Base-by-base conservation (phyloP, 2,797 vertebrate genomes). In the Takifugu rubripes region DNA sequence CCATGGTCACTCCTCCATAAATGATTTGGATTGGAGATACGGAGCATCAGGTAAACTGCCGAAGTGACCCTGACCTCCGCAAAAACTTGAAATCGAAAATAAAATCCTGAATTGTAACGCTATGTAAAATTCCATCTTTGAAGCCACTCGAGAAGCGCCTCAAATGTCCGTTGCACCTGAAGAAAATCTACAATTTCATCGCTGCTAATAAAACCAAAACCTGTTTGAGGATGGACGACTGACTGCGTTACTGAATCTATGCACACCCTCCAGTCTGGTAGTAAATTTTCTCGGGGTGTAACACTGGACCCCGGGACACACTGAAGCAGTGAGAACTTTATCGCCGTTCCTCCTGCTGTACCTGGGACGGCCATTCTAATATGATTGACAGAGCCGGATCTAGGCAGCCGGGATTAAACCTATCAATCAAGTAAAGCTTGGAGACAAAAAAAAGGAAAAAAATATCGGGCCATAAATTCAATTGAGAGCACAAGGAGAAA, bases 351-450 rank as follows among this genome's bases (percentile, higher is more conserved):
- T 70, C 75, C 70, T 47, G 62, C 68, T 49, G 66, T 72, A 84
- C 82, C 80, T 75, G 70, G 64, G 77, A 60, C 51, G 59, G 76
- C 76, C 82, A 64, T 82, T 85, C 66, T 65, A 29, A 3, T 56
- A 73, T 91, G 89, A 91, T 88, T 90, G 90, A 91, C 90, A 90
- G 84, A 83, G 80, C 87, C 89, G 85, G 72, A 87, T 90, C 73
- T 63, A 79, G 85, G 87, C 83, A 82, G 83, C 56, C 74, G 60
- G 88, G 87, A 92, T 91, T 91, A 91, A 90, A 91, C 80, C 86
- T 83, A 89, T 92, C 89, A 88, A 89, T 93, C 91, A 90, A 86
- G 60, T 74, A 76, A 87, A 87, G 87, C 86, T 85, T 50, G 67
- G 70, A 90, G 86, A 89, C 82, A 64, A n/a, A 40, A 16, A n/a